Conservation (phyloP, 1,140 invertebrate genomes). For the Homarus americanus region DNA sequence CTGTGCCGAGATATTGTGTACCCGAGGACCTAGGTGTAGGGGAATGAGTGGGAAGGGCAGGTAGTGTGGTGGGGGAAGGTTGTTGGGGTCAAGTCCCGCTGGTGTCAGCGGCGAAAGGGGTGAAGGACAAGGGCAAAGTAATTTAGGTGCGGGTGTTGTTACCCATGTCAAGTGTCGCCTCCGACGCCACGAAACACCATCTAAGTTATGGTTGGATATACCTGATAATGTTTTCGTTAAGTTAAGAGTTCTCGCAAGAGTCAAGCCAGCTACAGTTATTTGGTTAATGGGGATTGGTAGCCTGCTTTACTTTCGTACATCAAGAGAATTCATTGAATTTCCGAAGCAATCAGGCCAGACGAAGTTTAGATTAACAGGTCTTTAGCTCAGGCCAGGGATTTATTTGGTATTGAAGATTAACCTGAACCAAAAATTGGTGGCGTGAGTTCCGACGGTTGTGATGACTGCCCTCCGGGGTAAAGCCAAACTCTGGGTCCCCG, state of each 20-base stretch:
- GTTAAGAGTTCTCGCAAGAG: no score
- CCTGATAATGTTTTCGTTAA: no score
- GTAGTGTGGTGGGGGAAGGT: no score
- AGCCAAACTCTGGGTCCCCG: neutral
- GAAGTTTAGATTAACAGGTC: neutral
- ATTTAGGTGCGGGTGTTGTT: neutral
- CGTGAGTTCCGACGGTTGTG: no score
- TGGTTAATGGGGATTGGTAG: no score
- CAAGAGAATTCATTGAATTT: neutral
- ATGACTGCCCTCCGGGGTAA: neutral
- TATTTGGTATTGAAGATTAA: neutral
- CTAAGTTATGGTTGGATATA: no score
- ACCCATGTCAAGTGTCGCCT: neutral
- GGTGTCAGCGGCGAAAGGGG: neutral
- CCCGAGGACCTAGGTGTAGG: no score
- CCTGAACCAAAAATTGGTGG: neutral
- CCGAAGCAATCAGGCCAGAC: neutral
- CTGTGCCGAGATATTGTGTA: no score
- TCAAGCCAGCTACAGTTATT: no score
- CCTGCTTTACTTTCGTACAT: neutral
- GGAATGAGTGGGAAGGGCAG: no score
- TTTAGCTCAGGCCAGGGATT: no score
- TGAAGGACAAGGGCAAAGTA: slow-evolving; percentile 1
- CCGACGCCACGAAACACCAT: neutral
- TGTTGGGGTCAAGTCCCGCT: no score